These are phyloP conservation scores for Lepus oiostolus DNA, from an alignment of 2,797 vertebrate genomes.

Conservation along the genomic window DNA sequence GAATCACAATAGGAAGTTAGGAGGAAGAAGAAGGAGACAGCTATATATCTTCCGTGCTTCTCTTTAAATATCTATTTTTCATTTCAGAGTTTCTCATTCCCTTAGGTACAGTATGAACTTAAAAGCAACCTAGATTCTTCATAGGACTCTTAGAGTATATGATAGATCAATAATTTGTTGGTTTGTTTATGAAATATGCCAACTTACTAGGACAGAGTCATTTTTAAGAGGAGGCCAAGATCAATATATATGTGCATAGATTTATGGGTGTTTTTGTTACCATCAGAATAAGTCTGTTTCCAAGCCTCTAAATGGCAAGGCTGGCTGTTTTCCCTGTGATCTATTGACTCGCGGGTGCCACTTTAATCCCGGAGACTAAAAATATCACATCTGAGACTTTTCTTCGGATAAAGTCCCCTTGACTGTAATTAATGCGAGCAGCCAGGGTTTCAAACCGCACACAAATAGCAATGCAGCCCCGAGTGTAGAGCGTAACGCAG, in stretches of 20 bases:
- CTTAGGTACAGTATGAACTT: constrained; percentile 89
- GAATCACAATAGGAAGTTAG: constrained; percentile 78
- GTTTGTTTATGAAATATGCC: constrained; percentile 94
- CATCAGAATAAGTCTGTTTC: constrained; percentile 90
- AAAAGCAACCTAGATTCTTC: constrained; percentile 90
- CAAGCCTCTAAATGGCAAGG: constrained; percentile 84
- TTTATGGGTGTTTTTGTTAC: constrained; percentile 91
- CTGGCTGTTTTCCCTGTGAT: constrained; percentile 83
- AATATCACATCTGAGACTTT: constrained; percentile 73
- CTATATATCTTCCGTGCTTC: constrained; percentile 85
- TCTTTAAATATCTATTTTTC: constrained; percentile 89
- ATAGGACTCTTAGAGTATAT: constrained; percentile 89
- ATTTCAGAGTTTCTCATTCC: constrained; percentile 89
- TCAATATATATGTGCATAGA: constrained; percentile 93
- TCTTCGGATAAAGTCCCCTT: constrained; percentile 77
- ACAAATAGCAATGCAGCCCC: constrained; percentile 57
- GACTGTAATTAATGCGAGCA: constrained; percentile 79
- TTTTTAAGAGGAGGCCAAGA: constrained; percentile 91
- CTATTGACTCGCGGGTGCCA: constrained; percentile 61
- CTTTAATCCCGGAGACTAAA: constrained; percentile 79
- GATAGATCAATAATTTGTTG: constrained; percentile 92
- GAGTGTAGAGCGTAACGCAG: neutral
- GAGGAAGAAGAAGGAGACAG: constrained; percentile 69
- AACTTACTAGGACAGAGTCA: constrained; percentile 90
- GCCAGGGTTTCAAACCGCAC: constrained; percentile 69